Base-by-base conservation (phyloP, 2,888 invertebrate genomes). In the Tyria jacobaeae region DNA sequence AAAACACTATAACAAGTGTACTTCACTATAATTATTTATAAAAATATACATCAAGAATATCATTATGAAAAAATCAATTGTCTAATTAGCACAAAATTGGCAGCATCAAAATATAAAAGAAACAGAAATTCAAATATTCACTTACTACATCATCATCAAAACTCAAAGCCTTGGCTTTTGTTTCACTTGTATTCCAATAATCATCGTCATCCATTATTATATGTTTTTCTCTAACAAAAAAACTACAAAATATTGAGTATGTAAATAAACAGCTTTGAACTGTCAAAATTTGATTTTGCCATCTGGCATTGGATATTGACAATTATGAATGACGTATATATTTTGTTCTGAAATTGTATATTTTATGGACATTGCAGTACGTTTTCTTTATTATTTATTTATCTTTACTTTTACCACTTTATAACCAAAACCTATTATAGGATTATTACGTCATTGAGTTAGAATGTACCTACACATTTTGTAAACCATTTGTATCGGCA, bases 171-270 rank as follows among this genome's bases (percentile, higher is more conserved):
- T 95, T 95, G 1, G 95, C 95, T 64, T 96, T 95, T 15, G 96
- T 96, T 76, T 95, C 95, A 75, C 95, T 96, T 44, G 95, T 95
- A 83, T 97, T 96, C 97, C 97, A 97, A 88, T 96, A 97, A 76
- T 96, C 96, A 64, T 91, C 92, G 55, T 96, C 95, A 66, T 96
- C 95, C 76, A 76, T 76, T 49, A 27, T 57, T 54, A n/a, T 2
- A 5, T 3, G 21, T 14, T 35, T 25, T 41, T 47, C 15, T 24
- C 1, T n/a, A 1, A 21, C 15, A 25, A 6, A 10, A 21, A 27
- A 37, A 14, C n/a, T n/a, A 27, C 15, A n/a, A 34, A 52, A 44
- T 27, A 34, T 52, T 21, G 21, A 21, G 21, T 10, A 10, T 10
- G 47, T 49, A 53, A 57, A 57, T 49, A 62, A 25, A 57, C 21